Evolutionary conservation across 1,140 invertebrate species (phyloP), one percentile per base, ranked within the genome.

Genomic region (Diabrotica undecimpunctata): DNA sequence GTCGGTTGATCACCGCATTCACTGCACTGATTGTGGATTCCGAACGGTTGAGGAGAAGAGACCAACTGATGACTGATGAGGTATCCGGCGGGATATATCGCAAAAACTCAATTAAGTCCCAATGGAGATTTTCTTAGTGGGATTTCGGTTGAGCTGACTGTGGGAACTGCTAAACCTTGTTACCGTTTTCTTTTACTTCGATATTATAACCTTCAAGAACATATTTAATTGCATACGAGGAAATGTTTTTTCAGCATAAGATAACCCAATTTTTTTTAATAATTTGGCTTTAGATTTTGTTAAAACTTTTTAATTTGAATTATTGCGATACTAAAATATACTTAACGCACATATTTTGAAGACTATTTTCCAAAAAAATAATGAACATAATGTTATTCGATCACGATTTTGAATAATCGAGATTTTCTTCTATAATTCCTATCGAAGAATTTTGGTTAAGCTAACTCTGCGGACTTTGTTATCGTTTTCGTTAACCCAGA

Each of bases 1-100:
- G 65, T 37, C 55, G 41, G 25, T 64, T 69, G 67, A 69, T 69
- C 64, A 69, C 56, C 65, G 67, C 67, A 69, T 69, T 69, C 67
- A 69, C 56, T 53, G 41, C 54, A 46, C 41, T 61, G 62, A 62
- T 57, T 54, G 52, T 55, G 62, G 57, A 67, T 67, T 67, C 60
- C 60, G 64, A 41, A 56, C 51, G 25, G 52, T 36, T 13, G 38
- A 11, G 52, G 60, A 68, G 63, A 68, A 68, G 63, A 54, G 60
- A 9, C 41, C 41, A 39, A n/a, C 60, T 65, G 67, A 68, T 68
- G 67, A 68, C 53, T 66, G 67, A 68, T 68, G 63, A 62, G 64
- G 59, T 53, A 61, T 54, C 60, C 38, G 51, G 52, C 53, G 53
- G 53, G 53, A 62, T 52, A 68, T 65, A 68, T 68, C 67, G 59